Conservation (phyloP, 2,888 invertebrate genomes). For the Theretra japonica region DNA sequence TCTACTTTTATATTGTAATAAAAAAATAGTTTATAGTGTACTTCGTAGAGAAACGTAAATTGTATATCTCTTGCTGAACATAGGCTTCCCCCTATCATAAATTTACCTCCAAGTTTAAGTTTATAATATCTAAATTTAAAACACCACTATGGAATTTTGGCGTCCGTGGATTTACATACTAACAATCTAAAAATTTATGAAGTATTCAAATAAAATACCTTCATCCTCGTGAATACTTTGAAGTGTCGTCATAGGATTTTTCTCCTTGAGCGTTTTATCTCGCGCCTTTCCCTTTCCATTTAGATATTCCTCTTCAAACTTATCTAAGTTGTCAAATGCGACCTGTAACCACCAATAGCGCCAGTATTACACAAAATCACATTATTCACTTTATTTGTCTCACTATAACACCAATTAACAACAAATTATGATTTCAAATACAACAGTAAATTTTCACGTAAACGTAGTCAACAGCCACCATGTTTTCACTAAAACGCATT, state of each 20-base stretch:
- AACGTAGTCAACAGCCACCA: conserved; percentile 33
- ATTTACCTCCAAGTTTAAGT: no score
- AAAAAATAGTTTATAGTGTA: no score
- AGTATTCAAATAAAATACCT: conserved; percentile 48
- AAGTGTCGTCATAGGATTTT: conserved; percentile 60
- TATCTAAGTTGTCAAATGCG: conserved; percentile 61
- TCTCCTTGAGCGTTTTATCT: conserved; percentile 64
- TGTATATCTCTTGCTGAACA: no score
- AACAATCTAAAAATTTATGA: not conserved
- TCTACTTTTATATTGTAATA: no score
- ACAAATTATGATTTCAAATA: conserved; percentile 16
- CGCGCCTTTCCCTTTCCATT: conserved; percentile 59
- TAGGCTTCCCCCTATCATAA: no score
- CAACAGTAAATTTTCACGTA: conserved; percentile 28
- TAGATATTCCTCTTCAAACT: conserved; percentile 68
- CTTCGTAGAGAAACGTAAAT: no score
- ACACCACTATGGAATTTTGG: not conserved
- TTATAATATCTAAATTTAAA: no score
- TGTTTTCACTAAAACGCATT: conserved; percentile 37
- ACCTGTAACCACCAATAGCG: conserved; percentile 60
- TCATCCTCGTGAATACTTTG: conserved; percentile 76
- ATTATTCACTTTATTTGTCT: conserved; percentile 25
- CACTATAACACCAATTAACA: conserved; percentile 17
- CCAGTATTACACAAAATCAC: conserved; percentile 27
- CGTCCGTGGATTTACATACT: no score